phyloP scores from a whole-genome alignment of 2,797 vertebrate genomes.

The Agapornis canus region DNA sequence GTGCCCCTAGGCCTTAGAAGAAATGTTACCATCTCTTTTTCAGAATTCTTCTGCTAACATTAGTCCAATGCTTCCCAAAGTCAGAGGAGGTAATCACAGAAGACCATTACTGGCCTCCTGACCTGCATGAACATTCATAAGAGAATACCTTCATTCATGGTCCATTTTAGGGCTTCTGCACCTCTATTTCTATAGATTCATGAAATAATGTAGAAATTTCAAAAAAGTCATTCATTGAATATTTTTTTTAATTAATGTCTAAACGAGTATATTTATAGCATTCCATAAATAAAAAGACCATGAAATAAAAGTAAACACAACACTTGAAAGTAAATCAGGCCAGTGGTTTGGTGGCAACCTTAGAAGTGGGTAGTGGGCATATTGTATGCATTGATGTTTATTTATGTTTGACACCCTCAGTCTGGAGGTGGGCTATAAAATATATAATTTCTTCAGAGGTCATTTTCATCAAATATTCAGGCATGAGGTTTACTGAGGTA shows the following conservation, averaged over 20 bases:
- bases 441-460: constrained; percentile 48
- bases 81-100: background rate
- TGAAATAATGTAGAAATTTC: background rate
- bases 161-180: background rate
- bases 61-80: background rate
- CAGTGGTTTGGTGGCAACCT: constrained; percentile 61
- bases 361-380: constrained; percentile 61
- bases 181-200: background rate
- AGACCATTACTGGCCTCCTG: background rate
- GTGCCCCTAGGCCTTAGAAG: background rate
- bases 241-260: background rate
- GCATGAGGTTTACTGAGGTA: constrained; percentile 48
- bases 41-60: background rate
- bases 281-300: constrained; percentile 61
- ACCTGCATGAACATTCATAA: background rate
- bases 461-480: constrained; percentile 35
- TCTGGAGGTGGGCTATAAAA: constrained; percentile 14
- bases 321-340: constrained; percentile 45
- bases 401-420: constrained; percentile 40
- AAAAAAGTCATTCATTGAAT: background rate
- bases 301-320: constrained; percentile 61
- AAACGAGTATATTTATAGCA: constrained; percentile 24
- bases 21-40: background rate
- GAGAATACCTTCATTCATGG: background rate
- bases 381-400: constrained; percentile 44